Base-by-base conservation (phyloP, 2,113 vertebrate genomes). In the Tenebrosternarchus preto region DNA sequence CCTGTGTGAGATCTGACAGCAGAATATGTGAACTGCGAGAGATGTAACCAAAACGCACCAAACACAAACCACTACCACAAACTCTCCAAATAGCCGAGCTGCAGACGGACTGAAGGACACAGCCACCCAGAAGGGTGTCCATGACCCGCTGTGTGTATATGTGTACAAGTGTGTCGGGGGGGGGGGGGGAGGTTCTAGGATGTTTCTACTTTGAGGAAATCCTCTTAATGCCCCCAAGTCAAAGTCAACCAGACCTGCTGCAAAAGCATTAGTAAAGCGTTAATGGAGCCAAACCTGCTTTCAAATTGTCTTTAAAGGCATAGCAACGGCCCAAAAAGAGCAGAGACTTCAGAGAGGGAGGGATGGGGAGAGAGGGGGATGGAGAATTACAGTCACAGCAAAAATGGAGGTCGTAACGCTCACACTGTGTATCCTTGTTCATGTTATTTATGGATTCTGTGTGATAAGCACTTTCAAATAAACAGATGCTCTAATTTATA, bases 251-350 rank as follows among this genome's bases (percentile, higher is more conserved):
- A 74, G 80, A 84, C 75, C 75, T 78, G 75, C 59, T 74, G 57
- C 79, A n/a, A 70, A 74, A 84, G 83, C 79, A 81, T 78, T 84
- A 84, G 80, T 77, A 81, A 43, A 59, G 60, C 78, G 27, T 84
- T 77, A 75, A 84, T 84, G n/a, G n/a, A n/a, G n/a, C 55, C 55
- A 29, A 68, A 33, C 46, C 25, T 33, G 36, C 19, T 59, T 53
- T 84, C 59, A 77, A 46, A 77, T 73, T 73, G 64, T 17, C 55
- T 72, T 70, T 75, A 71, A 80, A 50, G 46, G 61, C 43, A 31
- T 1, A 60, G 59, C 36, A 8, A 53, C 36, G 19, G 57, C 29
- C 53, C 66, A 43, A 70, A 63, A 64, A 72, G 39, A n/a, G n/a
- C 56, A 16, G 6, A 29, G 4, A 9, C 73, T 39, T 39, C 43